These are phyloP conservation scores for Uromys caudimaculatus DNA, from an alignment of 2,797 vertebrate genomes.

Conservation along the genomic window DNA sequence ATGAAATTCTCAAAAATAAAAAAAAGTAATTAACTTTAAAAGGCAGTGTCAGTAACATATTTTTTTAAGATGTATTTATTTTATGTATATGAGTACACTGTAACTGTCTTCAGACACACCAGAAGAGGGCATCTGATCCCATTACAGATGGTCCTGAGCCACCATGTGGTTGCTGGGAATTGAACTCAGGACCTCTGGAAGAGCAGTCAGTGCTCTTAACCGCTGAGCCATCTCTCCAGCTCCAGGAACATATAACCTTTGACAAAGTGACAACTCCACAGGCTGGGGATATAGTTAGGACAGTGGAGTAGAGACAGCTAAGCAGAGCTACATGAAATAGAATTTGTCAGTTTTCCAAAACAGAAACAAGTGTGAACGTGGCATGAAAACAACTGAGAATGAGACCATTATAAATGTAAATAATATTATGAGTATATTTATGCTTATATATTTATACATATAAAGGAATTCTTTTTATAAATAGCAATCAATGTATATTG, in stretches of 20 bases:
- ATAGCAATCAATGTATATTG: neutral
- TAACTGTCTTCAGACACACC: too few relatives aligned
- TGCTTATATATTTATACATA: neutral
- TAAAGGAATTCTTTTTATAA: neutral
- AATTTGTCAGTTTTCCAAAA: constrained; percentile 7
- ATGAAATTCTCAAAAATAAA: neutral
- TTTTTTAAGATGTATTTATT: too few relatives aligned
- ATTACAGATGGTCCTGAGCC: too few relatives aligned
- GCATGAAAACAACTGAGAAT: neutral
- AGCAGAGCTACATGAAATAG: neutral
- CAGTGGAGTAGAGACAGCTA: neutral
- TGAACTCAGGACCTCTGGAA: too few relatives aligned
- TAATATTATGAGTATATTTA: neutral
- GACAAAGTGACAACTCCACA: neutral
- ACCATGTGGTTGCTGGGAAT: too few relatives aligned
- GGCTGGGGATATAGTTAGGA: neutral
- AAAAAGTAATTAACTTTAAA: neutral
- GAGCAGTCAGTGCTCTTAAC: too few relatives aligned
- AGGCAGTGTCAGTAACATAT: neutral
- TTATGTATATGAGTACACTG: too few relatives aligned
- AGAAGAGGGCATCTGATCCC: too few relatives aligned
- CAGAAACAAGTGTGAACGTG: neutral
- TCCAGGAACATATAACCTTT: neutral
- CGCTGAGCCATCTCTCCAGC: too few relatives aligned
- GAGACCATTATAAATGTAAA: neutral